Base-by-base conservation (phyloP, 2,888 invertebrate species). In the Ceratothoa steindachneri region DNA sequence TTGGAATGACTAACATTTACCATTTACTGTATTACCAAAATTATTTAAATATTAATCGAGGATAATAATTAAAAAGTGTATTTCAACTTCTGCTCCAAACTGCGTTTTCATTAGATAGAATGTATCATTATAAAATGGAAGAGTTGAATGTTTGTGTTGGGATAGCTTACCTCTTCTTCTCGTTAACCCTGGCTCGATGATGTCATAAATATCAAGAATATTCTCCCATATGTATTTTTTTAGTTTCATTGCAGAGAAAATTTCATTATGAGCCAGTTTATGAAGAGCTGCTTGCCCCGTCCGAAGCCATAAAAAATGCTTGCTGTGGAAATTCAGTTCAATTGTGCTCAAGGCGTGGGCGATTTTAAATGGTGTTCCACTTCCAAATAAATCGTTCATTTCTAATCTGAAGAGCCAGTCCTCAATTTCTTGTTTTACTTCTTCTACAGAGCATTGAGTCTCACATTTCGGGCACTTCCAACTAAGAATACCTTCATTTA, bases 121-220 rank as follows among this genome's bases (percentile, higher is more conserved):
- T n/a, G n/a, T n/a, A n/a, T n/a, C n/a, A n/a, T n/a, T n/a, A n/a
- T n/a, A n/a, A n/a, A n/a, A n/a, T n/a, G n/a, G n/a, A n/a, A n/a
- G n/a, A n/a, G n/a, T n/a, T n/a, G n/a, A n/a, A n/a, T n/a, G n/a
- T n/a, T n/a, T n/a, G n/a, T n/a, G n/a, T n/a, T n/a, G n/a, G n/a
- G n/a, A n/a, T n/a, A n/a, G n/a, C 73, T 22, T 67, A 78, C 78
- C 78, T 75, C 75, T 68, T n/a, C 78, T 60, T 29, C 71, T 28
- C 19, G 78, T 76, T 28, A 74, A 19, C 15, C 78, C 78, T 9
- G 78, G 78, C 31, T 79, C 78, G 52, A 79, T 30, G 24, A 67
- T 64, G 71, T 71, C 51, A 64, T 67, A 79, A 29, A 79, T 65
- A 7, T 60, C 29, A 60, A 75, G 60, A 12, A 75, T 75, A 7